These are phyloP conservation scores for Buceros bicornis DNA, from an alignment of 2,797 vertebrate genomes.

Conservation along the genomic window DNA sequence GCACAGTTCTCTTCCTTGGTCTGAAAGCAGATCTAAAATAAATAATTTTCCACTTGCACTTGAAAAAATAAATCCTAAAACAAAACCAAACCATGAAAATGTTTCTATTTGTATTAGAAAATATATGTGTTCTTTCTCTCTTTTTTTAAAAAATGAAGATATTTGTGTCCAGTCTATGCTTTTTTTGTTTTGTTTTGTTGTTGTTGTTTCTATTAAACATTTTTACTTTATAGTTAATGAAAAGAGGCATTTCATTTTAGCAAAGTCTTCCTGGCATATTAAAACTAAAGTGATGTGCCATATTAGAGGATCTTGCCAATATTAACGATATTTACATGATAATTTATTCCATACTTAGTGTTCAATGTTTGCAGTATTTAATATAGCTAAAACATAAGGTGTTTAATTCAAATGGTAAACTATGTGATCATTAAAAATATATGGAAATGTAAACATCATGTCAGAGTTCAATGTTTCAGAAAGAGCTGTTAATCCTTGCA, in stretches of 20 bases:
- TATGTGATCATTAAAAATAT: slow-evolving; percentile 62
- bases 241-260: slow-evolving; percentile 35
- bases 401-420: slow-evolving; percentile 42
- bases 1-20: background rate
- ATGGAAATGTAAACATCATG: slow-evolving; percentile 52
- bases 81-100: background rate
- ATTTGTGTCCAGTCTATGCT: background rate
- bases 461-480: slow-evolving; percentile 47
- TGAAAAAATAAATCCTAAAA: background rate
- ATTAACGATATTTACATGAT: slow-evolving; percentile 22
- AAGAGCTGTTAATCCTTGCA: slow-evolving; percentile 43
- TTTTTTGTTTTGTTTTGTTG: background rate
- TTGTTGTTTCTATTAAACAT: background rate
- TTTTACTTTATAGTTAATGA: slow-evolving; percentile 43
- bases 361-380: background rate
- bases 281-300: background rate
- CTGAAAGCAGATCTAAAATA: slow-evolving; percentile 3
- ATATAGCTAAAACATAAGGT: slow-evolving; percentile 11
- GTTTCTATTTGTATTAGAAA: background rate
- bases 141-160: background rate
- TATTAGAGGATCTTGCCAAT: slow-evolving; percentile 17
- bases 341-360: slow-evolving; percentile 54
- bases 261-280: background rate
- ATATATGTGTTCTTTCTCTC: background rate
- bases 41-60: background rate